A percentile compares a stretch with the other conserved stretches of the same genome.
Conservation (phyloP, 2,113 vertebrate species). For the western clawed frog (Xenopus tropicalis) region DNA sequence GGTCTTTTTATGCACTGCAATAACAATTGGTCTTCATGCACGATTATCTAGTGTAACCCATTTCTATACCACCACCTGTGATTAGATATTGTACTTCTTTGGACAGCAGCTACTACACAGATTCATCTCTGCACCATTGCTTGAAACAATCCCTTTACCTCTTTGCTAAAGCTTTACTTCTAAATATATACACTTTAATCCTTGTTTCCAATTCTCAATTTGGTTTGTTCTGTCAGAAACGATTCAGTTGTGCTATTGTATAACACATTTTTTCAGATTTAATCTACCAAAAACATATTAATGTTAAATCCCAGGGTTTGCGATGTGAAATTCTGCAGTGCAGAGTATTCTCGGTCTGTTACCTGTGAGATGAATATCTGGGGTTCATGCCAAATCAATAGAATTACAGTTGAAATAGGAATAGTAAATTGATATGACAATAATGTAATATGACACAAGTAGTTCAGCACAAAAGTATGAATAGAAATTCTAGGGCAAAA, state of each 20-base stretch:
- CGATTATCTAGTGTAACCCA: background rate
- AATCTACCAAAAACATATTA: slow-evolving; percentile 2
- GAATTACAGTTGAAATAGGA: background rate
- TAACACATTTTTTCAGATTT: background rate
- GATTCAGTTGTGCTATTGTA: background rate
- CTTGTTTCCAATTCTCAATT: background rate
- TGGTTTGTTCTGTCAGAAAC: slow-evolving; percentile 2
- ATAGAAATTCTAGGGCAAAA: too few relatives aligned
- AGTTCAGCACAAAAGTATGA: too few relatives aligned
- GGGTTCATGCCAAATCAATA: background rate
- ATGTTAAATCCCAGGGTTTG: background rate
- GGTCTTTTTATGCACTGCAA: background rate
- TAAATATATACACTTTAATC: background rate
- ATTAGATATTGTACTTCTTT: background rate
- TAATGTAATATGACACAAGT: background rate
- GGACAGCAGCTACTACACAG: background rate
- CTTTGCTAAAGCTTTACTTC: background rate
- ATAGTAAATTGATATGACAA: background rate
- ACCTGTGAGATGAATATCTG: slow-evolving; percentile 1
- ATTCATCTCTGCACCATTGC: background rate
- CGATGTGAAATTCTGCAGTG: background rate
- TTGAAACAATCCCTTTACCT: background rate
- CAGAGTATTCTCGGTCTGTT: background rate
- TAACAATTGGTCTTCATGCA: background rate
- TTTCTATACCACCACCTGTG: background rate